Percentiles rank a stretch among this genome's conserved stretches.
Conservation (phyloP, 2,797 vertebrate genomes). For the Rallus crepitans region DNA sequence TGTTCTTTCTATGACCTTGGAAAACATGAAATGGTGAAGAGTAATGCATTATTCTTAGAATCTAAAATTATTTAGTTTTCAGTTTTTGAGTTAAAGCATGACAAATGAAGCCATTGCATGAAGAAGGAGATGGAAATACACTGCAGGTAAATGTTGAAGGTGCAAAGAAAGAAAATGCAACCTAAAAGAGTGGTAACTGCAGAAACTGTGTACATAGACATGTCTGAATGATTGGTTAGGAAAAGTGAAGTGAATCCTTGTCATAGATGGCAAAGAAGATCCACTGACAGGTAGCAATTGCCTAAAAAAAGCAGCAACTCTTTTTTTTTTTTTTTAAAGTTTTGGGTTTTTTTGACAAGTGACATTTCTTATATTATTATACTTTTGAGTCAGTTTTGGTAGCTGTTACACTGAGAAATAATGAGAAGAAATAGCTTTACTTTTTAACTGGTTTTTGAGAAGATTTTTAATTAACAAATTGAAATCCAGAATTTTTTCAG, state of each 20-base stretch:
- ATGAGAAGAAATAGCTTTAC: not conserved
- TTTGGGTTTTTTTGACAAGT: rapidly evolving
- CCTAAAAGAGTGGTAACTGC: not conserved
- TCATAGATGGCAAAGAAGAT: not conserved
- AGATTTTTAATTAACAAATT: not conserved
- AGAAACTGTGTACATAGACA: not conserved
- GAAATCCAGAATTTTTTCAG: not conserved
- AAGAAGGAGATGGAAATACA: not conserved
- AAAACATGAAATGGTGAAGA: not conserved
- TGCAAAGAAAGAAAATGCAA: not conserved
- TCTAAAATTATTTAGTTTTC: not conserved
- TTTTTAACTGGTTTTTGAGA: not conserved
- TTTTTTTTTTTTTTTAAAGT: not conserved
- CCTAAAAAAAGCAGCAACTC: not conserved
- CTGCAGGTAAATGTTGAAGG: not conserved
- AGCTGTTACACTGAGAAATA: not conserved
- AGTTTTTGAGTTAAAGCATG: not conserved
- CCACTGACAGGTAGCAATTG: not conserved
- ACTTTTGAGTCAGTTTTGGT: not conserved
- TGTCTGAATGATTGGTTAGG: not conserved
- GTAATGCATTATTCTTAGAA: not conserved
- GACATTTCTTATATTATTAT: not conserved
- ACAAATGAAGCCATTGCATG: not conserved
- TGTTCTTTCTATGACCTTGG: not conserved
- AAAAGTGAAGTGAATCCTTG: not conserved